Base-by-base conservation (phyloP, 2,888 invertebrate species). In the Lagria hirta region DNA sequence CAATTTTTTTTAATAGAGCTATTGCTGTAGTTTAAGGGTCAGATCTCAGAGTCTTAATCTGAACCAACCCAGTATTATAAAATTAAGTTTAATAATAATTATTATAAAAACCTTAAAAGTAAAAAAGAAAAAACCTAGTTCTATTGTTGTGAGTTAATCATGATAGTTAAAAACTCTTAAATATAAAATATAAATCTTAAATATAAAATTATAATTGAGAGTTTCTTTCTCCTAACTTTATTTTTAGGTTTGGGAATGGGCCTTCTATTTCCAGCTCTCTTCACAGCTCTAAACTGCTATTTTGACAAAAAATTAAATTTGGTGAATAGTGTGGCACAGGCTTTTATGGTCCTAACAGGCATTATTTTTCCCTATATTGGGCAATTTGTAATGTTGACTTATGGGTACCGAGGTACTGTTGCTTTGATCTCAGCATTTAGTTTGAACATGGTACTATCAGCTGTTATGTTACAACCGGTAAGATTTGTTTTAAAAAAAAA, bases 401-500 rank as follows among this genome's bases (percentile, higher is more conserved):
- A 83, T 49, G 87, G 87, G 2, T 86, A 84, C 61, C 72, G 83
- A 48, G 87, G 86, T 64, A 83, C 85, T 7, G 72, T 84, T 2
- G 76, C 81, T 4, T 65, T 88, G 17, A 70, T 84, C 7, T 82
- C 83, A 48, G 86, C 79, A 0, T 63, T 87, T 17, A 83, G 85
- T 58, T 68, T 83, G 7, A 79, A 88, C 61, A 72, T 81, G 10
- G 69, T 88, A 12, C 75, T 82, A 16, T 86, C 83, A 1, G 83
- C 85, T 80, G 58, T 81, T 26, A 72, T 84, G 22, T 81, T 87
- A 80, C 85, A 86, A 55, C 86, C 87, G 1, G 82, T n/a, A n/a
- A n/a, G n/a, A n/a, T n/a, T n/a, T n/a, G n/a, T n/a, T n/a, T n/a
- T 85, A 0, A 80, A 84, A 62, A 83, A 84, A 84, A 84, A 87